Conservation (phyloP, 2,888 invertebrate genomes). For the Petrolisthes manimaculis region DNA sequence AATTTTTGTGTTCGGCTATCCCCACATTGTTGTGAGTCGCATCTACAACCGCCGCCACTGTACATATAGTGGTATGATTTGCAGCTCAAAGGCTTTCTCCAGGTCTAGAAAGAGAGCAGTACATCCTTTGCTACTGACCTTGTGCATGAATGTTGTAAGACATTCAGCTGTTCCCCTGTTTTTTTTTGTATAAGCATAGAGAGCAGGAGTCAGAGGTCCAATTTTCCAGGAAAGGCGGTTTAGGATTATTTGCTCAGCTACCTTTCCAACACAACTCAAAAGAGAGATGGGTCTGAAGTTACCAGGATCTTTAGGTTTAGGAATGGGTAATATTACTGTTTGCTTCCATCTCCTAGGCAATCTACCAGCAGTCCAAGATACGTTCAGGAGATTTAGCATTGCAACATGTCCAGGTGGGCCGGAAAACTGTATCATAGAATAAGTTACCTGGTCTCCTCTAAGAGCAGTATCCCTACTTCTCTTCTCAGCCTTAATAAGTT, state of each 20-base stretch:
- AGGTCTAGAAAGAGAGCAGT: not conserved
- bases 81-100: constrained; percentile 9
- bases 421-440: too few species aligned
- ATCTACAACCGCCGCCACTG: too few species aligned
- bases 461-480: too few species aligned
- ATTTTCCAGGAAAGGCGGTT: not conserved
- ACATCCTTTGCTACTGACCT: not conserved
- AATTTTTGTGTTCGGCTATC: too few species aligned
- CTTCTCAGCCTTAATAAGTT: too few species aligned
- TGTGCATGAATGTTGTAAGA: not conserved
- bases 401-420: too few species aligned
- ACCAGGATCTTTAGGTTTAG: not conserved
- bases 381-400: too few species aligned
- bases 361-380: too few species aligned
- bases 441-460: too few species aligned
- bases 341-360: not conserved
- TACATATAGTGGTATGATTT: not conserved
- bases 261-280: not conserved
- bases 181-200: not conserved
- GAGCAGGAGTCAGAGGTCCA: not conserved
- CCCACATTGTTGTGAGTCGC: too few species aligned
- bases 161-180: not conserved
- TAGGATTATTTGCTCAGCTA: not conserved
- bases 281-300: not conserved
- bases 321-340: not conserved